Evolutionary conservation across 2,113 vertebrate genomes (phyloP), one percentile per base, ranked within the genome.

Genomic region (Balaeniceps rex): DNA sequence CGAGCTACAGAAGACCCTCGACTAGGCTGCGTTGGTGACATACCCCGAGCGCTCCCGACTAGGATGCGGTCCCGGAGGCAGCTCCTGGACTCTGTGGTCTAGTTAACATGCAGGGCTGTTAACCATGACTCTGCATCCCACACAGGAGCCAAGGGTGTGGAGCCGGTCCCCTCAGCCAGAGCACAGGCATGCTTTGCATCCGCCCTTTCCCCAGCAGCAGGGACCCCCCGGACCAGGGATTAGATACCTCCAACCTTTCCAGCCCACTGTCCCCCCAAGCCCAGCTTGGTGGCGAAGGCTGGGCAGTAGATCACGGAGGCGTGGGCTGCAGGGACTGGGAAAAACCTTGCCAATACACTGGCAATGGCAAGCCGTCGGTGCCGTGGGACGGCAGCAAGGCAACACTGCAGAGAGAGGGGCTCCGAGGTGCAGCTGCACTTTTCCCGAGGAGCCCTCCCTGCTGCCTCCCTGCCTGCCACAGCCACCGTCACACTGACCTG

Each of bases 311-410:
- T 58, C 23, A 23, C 9, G 7, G 5, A 49, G 23, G 34, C 0
- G 0, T 29, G 47, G n/a, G 38, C 80, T 88, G 71, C 31, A 21
- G 66, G 38, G 40, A 51, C 11, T 0, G 0, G 40, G 44, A 42
- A n/a, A 49, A 87, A 14, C 33, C 10, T 42, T 52, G 44, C 64
- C 51, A 19, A 25, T 25, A 55, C 19, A 4, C 26, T 11, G 23
- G 79, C 0, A 2, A 44, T 5, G 21, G 40, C 26, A 60, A 76
- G 29, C 13, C 29, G 55, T 12, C 0, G 0, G 54, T n/a, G 25
- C 24, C 26, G 12, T 11, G 29, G 69, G 64, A 49, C 5, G 8
- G 26, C 87, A 61, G 23, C 6, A 6, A 51, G 51, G 51, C 38
- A 63, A 31, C 1, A 11, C 40, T 74, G 15, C 38, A 26, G 26